phyloP scores from a whole-genome alignment of 2,113 vertebrate genomes.

The Calyptommatus sinebrachiatus region DNA sequence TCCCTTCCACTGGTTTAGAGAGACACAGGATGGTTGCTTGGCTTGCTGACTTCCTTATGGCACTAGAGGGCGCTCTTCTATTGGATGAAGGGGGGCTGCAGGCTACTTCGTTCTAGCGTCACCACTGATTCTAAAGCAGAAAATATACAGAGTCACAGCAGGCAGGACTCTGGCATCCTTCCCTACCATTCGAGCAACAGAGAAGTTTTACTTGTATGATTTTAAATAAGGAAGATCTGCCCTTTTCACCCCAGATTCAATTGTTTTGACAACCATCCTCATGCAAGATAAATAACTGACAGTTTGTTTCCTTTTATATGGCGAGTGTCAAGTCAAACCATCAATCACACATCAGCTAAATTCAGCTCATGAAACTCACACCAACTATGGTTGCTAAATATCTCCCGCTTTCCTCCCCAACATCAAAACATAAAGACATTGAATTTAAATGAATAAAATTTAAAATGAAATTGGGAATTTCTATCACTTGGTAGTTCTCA shows the following conservation, averaged over 20 bases:
- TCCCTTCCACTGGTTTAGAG: neutral
- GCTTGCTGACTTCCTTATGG: neutral
- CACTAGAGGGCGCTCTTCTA: constrained; percentile 23
- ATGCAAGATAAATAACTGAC: neutral
- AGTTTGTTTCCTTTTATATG: neutral
- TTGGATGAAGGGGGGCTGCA: neutral
- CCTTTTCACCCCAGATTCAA: neutral
- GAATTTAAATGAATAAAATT: neutral
- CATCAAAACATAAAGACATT: too few species aligned
- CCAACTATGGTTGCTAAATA: neutral
- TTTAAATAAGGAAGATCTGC: neutral
- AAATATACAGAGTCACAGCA: neutral
- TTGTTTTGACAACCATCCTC: neutral
- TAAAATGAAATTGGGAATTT: neutral
- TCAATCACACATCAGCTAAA: neutral
- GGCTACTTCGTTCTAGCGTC: neutral
- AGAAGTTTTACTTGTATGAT: neutral
- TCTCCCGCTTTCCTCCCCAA: neutral
- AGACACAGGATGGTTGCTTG: neutral
- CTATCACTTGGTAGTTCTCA: neutral
- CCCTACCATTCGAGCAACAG: neutral
- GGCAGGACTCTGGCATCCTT: neutral
- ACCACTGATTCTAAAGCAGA: neutral
- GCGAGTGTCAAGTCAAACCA: neutral
- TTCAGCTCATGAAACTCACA: neutral